Conservation (phyloP, 2,113 vertebrate genomes). For the Canis aureus region DNA sequence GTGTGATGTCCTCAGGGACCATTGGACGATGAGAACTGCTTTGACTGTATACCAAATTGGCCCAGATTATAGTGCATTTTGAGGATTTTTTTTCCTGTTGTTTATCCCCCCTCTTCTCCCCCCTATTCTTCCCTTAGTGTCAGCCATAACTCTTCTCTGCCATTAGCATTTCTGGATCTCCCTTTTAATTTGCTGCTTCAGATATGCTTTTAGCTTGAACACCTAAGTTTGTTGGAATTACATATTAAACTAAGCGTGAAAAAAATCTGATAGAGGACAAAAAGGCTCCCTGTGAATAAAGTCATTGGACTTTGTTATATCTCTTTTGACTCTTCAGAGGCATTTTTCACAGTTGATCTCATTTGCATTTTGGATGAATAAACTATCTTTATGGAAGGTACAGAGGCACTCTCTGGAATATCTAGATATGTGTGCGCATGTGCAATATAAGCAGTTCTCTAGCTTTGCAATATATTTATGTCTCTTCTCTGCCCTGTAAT, state of each 20-base stretch:
- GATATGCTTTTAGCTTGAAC: not conserved
- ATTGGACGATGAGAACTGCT: constrained; percentile 49
- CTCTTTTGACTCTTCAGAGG: not conserved
- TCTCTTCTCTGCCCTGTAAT: not conserved
- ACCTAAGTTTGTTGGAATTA: not conserved
- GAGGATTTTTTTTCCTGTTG: not conserved
- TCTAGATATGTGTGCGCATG: accelerated
- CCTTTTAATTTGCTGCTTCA: constrained; percentile 53
- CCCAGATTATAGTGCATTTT: constrained; percentile 65
- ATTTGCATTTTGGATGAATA: constrained; percentile 10
- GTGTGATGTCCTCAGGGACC: constrained; percentile 51
- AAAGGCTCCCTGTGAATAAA: not conserved
- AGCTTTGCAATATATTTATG: not conserved
- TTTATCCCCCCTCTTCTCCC: not conserved
- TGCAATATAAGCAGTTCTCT: not conserved
- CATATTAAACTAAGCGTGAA: not conserved
- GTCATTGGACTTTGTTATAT: not conserved
- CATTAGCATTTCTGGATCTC: constrained; percentile 13
- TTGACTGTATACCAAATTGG: constrained; percentile 63
- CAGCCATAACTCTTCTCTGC: not conserved
- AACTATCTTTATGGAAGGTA: not conserved
- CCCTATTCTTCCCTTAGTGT: not conserved
- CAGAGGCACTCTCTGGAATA: not conserved
- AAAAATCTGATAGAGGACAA: not conserved
- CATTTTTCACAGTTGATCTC: constrained; percentile 13